Conservation (phyloP, 2,888 invertebrate genomes). For the Perdita meconis region DNA sequence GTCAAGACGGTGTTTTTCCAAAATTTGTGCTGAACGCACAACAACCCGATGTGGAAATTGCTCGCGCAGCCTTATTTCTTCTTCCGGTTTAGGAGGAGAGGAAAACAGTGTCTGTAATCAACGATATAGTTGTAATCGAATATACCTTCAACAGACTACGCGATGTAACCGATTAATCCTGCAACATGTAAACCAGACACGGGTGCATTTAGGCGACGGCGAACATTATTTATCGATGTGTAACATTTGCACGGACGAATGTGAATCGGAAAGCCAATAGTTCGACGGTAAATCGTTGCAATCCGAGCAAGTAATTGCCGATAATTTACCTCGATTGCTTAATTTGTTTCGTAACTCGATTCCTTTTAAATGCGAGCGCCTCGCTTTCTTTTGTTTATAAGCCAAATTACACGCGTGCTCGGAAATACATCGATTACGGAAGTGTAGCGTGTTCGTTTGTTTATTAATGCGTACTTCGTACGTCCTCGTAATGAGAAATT, state of each 20-base stretch:
- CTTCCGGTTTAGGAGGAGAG: not conserved
- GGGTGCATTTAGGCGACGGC: not conserved
- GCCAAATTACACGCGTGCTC: not conserved
- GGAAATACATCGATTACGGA: not conserved
- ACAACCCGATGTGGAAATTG: not conserved
- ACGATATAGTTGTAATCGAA: constrained; percentile 2
- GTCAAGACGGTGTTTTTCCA: not conserved
- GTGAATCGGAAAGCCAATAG: not conserved
- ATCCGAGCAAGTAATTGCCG: not conserved
- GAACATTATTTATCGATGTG: constrained; percentile 9
- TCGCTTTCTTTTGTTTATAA: not conserved
- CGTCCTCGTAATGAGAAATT: too few relatives aligned
- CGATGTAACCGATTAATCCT: constrained; percentile 15
- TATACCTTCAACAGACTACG: not conserved
- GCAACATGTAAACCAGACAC: not conserved
- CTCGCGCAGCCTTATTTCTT: not conserved
- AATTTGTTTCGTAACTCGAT: not conserved
- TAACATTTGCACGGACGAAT: constrained; percentile 4
- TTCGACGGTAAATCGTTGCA: not conserved
- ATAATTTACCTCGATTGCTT: constrained; percentile 5
- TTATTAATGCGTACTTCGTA: not conserved
- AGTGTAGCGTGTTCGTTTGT: not conserved
- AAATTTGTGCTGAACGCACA: not conserved
- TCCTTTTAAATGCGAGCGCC: not conserved
- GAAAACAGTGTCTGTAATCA: not conserved